phyloP scores from a whole-genome alignment of 1,140 invertebrate species.

The Tachypleus tridentatus region DNA sequence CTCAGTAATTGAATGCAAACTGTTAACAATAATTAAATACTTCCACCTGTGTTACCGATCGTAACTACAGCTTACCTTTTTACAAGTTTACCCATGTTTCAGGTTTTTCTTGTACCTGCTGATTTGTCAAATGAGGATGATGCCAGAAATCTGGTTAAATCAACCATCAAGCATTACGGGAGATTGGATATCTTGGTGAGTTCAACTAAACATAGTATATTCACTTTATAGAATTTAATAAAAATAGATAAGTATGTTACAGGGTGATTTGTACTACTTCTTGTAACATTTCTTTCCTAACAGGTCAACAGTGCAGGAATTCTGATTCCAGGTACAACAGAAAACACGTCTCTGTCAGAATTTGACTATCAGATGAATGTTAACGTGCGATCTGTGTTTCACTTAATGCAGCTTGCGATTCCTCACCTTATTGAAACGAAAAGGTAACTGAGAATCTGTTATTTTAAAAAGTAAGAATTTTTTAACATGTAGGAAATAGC shows the following conservation, averaged over 20 bases:
- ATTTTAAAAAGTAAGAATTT: no score
- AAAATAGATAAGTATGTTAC: no score
- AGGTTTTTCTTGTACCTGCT: conserved; percentile 16
- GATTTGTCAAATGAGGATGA: conserved; percentile 25
- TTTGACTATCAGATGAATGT: conserved; percentile 45
- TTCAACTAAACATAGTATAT: no score
- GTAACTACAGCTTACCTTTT: neutral
- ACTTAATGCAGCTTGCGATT: conserved; percentile 66
- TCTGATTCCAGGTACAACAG: conserved; percentile 63
- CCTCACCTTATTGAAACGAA: conserved; percentile 67
- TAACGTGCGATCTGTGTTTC: conserved; percentile 48
- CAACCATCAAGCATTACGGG: conserved; percentile 43
- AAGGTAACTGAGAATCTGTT: conserved; percentile 3
- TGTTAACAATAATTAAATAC: no score
- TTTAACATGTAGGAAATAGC: no score
- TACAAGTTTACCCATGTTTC: neutral
- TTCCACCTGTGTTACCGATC: no score
- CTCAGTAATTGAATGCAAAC: no score
- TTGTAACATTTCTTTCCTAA: no score
- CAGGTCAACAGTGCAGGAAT: conserved; percentile 75
- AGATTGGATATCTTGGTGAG: conserved; percentile 52
- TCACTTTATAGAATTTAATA: no score
- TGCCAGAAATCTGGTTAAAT: conserved; percentile 26
- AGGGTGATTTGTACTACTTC: no score
- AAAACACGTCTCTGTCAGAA: conserved; percentile 64